These are phyloP conservation scores for Medauroidea extradentata DNA, from an alignment of 1,140 invertebrate genomes.

Conservation along the genomic window DNA sequence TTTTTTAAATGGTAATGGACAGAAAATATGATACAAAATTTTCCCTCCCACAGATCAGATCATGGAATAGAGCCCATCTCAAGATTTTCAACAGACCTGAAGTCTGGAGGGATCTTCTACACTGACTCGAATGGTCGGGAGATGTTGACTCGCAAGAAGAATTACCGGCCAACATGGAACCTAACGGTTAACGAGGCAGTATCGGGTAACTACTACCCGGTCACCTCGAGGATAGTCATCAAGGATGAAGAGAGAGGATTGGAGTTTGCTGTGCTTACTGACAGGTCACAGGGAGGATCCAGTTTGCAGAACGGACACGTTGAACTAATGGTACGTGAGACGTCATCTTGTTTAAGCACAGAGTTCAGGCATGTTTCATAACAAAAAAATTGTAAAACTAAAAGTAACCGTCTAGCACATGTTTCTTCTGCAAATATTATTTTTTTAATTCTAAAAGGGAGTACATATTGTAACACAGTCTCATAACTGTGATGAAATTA, in stretches of 20 bases:
- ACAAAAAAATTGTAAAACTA: too few species aligned
- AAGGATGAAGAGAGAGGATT: constrained; percentile 49
- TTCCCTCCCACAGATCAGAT: constrained; percentile 12
- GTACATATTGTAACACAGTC: too few species aligned
- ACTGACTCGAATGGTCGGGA: constrained; percentile 69
- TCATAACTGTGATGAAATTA: too few species aligned
- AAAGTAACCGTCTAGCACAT: too few species aligned
- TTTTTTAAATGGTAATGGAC: not conserved
- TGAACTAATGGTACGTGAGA: constrained; percentile 65
- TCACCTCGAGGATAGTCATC: constrained; percentile 79
- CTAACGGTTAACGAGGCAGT: constrained; percentile 54
- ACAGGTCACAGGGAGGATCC: constrained; percentile 82
- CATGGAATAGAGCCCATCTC: constrained; percentile 57
- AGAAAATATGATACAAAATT: not conserved
- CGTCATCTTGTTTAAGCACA: not conserved
- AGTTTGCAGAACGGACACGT: constrained; percentile 72
- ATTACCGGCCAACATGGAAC: constrained; percentile 71
- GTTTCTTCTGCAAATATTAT: too few species aligned
- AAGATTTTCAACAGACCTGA: constrained; percentile 43
- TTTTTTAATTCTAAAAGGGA: too few species aligned
- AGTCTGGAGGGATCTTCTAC: constrained; percentile 51
- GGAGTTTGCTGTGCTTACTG: constrained; percentile 68
- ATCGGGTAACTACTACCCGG: constrained; percentile 89
- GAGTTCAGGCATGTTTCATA: too few species aligned
- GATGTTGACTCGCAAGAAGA: constrained; percentile 56